Conservation (phyloP, 1,140 invertebrate species). For the Penaeus chinensis region DNA sequence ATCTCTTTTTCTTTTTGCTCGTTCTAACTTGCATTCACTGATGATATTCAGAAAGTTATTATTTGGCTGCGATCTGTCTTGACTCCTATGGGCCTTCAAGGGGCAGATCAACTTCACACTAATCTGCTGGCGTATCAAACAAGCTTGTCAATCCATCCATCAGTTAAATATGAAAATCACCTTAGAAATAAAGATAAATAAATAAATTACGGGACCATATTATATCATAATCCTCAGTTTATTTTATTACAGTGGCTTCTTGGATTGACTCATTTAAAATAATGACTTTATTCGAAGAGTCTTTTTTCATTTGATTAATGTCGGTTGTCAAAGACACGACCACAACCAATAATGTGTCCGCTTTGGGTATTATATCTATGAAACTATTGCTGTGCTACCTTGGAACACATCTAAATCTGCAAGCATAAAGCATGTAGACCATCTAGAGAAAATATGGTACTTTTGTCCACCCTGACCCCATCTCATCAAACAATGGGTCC, state of each 20-base stretch:
- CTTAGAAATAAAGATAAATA: not conserved
- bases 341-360: not conserved
- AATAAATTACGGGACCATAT: too few relatives aligned
- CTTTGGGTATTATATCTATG: not conserved
- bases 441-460: slow-evolving; percentile 21
- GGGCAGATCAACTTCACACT: slow-evolving; percentile 1
- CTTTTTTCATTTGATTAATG: too few relatives aligned
- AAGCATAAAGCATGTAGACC: slow-evolving; percentile 17
- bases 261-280: too few relatives aligned
- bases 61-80: too few relatives aligned
- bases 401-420: slow-evolving; percentile 25
- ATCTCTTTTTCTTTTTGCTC: slow-evolving; percentile 33
- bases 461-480: slow-evolving; percentile 33
- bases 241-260: too few relatives aligned
- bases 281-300: too few relatives aligned
- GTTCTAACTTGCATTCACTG: not conserved
- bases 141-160: slow-evolving; percentile 30
- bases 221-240: too few relatives aligned
- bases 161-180: not conserved
- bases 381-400: not conserved
- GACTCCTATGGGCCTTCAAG: too few relatives aligned
- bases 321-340: not conserved
- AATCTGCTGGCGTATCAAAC: slow-evolving; percentile 27
- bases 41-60: not conserved
- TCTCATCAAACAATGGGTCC: not conserved